Evolutionary conservation across 53 echinoderm and acorn worm species (phyloP), one percentile per base, ranked within the genome.

Genomic region (Mesocentrotus franciscanus): DNA sequence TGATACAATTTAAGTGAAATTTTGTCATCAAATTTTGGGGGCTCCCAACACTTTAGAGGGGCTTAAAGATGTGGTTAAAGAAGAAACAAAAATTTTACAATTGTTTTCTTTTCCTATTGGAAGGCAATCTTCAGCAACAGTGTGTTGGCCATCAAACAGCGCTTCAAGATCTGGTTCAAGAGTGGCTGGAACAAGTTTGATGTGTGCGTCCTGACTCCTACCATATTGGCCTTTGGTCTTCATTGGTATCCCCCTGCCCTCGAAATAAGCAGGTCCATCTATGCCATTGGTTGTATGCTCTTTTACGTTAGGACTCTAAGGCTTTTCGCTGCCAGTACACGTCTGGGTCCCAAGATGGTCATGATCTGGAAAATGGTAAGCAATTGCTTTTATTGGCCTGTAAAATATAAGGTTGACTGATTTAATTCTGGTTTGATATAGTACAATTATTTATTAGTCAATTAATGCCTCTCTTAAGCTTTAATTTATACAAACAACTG

Each of bases 311-410:
- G 98, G 58, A 64, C 96, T 15, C 95, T 98, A 66, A 85, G 98
- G 29, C 96, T 96, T 75, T 98, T 96, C 90, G 90, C 97, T 36
- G 96, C 97, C 60, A 97, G 95, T 72, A 94, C 93, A 24, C 85
- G 93, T 36, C 96, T 97, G 9, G 97, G 98, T 22, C 98, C 98
- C 30, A 97, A 97, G 91, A 96, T 98, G 97, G 97, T 98, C 68
- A 98, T 98, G 98, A 98, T 98, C 85, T 91, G 97, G 90, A 97
- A 96, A 79, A 98, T 98, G 98, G 98, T 98, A 94, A 83, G 22
- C 9, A 64, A 18, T 59, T 62, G 17, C 62, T 62, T 62, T 18
- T 62, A 1, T 35, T 30, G 1, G 72, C 72, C 49, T 7, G 49
- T 49, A 6, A 49, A 49, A 49, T 49, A 49, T 5, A 49, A 49